Conservation (phyloP, 2,797 vertebrate genomes). For the Simalia tracyae region DNA sequence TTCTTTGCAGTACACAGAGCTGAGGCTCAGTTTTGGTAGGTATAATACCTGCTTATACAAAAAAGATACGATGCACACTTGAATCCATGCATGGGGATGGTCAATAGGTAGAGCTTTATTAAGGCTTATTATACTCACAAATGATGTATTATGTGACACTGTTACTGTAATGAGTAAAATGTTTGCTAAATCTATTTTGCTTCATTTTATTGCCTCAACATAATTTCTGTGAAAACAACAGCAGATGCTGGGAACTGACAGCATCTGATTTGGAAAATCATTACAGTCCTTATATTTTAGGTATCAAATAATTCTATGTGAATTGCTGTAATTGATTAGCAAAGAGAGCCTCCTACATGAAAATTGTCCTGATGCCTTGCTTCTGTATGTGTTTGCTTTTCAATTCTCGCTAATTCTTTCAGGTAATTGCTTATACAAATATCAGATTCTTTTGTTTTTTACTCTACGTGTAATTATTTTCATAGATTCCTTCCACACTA, state of each 20-base stretch:
- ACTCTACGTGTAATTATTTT: not conserved
- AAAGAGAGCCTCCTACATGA: not conserved
- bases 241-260: not conserved
- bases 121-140: not conserved
- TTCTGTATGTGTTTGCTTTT: not conserved
- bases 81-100: not conserved
- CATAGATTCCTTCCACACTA: not conserved
- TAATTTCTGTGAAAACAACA: not conserved
- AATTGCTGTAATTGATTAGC: not conserved
- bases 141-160: not conserved
- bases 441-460: not conserved
- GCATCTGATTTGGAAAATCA: not conserved
- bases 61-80: not conserved
- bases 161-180: slow-evolving; percentile 27
- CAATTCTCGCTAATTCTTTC: not conserved
- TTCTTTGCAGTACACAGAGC: not conserved
- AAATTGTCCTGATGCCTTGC: not conserved
- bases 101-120: not conserved
- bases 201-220: slow-evolving; percentile 14
- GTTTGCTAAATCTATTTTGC: slow-evolving; percentile 6
- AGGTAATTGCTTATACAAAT: not conserved
- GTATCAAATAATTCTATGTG: not conserved
- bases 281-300: slow-evolving; percentile 11
- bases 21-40: not conserved
- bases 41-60: not conserved